These are phyloP conservation scores for Pterocles orientalis DNA, from an alignment of 2,113 vertebrate genomes.

Conservation along the genomic window DNA sequence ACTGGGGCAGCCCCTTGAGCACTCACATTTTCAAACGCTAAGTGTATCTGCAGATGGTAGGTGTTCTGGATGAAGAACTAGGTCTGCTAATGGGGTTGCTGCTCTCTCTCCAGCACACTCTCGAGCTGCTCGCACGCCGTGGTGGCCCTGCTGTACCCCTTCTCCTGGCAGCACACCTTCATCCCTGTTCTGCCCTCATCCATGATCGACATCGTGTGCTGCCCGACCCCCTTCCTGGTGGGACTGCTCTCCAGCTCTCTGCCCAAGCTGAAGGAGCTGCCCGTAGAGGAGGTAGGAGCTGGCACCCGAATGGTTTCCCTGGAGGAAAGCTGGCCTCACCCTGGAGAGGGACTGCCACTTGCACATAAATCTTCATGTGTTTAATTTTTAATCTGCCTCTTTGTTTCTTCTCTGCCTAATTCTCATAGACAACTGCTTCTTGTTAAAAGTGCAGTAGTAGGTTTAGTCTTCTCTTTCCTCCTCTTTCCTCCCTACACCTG, in stretches of 20 bases:
- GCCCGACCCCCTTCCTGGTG: constrained; percentile 96
- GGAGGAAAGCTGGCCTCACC: background rate
- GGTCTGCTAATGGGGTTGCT: background rate
- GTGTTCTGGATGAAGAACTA: background rate
- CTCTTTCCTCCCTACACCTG: background rate
- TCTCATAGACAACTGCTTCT: background rate
- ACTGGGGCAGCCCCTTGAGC: background rate
- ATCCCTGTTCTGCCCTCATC: constrained; percentile 96
- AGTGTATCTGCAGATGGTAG: background rate
- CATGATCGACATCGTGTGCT: constrained; percentile 99
- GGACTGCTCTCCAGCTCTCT: constrained; percentile 95
- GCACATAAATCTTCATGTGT: background rate
- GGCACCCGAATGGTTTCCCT: background rate
- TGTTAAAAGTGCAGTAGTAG: background rate
- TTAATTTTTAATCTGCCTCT: background rate
- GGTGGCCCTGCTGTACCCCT: constrained; percentile 97
- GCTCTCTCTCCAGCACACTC: constrained; percentile 83
- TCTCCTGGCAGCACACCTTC: constrained; percentile 99
- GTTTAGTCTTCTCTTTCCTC: background rate
- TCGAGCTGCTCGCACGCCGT: constrained; percentile 97
- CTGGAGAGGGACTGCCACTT: background rate
- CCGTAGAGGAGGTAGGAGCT: constrained; percentile 92
- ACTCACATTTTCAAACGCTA: background rate
- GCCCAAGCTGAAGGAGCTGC: constrained; percentile 95
- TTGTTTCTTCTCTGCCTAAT: background rate